Evolutionary conservation across 2,113 vertebrate species (phyloP).

Genomic region (Lutjanus erythropterus): DNA sequence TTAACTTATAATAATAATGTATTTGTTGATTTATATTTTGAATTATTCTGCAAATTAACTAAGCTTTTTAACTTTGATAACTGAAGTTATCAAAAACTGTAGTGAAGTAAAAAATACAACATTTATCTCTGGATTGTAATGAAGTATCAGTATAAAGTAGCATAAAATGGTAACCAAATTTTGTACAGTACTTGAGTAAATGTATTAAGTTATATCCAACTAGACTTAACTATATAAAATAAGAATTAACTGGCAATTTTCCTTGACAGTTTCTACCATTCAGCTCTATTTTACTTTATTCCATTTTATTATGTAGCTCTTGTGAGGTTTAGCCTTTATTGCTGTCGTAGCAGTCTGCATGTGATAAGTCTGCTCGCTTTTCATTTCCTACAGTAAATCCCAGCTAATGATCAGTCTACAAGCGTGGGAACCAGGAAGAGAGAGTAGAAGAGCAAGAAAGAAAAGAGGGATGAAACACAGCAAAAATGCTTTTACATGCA

Average conservation of each 20-base stretch:
- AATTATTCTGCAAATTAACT: too few relatives aligned
- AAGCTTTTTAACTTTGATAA: too few relatives aligned
- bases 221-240: not conserved
- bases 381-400: conserved; percentile 62
- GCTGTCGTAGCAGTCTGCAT: conserved; percentile 24
- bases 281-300: conserved; percentile 10
- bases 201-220: not conserved
- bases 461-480: conserved; percentile 12
- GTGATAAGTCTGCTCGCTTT: conserved; percentile 55
- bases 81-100: too few relatives aligned
- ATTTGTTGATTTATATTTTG: too few relatives aligned
- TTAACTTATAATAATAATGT: too few relatives aligned
- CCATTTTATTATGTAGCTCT: not conserved
- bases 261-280: not conserved
- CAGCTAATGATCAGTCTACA: conserved; percentile 50
- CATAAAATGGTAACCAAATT: not conserved
- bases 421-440: conserved; percentile 65
- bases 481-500: not conserved
- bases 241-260: not conserved
- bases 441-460: not conserved
- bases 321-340: conserved; percentile 21
- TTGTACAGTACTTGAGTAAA: not conserved
- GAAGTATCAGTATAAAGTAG: too few relatives aligned
- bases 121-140: too few relatives aligned
- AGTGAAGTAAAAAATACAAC: too few relatives aligned